Base-by-base conservation (phyloP, 2,113 vertebrate genomes). In the Urocitellus parryii region DNA sequence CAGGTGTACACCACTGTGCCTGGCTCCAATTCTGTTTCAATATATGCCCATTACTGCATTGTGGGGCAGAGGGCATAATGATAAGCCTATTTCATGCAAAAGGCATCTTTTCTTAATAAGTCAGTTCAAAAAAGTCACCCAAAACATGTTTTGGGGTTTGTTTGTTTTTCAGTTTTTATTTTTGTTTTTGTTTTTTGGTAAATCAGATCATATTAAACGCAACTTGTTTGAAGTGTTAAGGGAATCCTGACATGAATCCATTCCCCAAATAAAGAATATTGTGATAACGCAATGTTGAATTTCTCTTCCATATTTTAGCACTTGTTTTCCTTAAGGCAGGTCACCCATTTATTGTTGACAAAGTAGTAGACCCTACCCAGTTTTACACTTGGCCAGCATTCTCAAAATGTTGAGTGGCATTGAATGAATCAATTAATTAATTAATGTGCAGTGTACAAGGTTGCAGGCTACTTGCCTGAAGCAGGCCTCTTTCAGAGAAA, bases 381-480 rank as follows among this genome's bases (percentile, higher is more conserved):
- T 94, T 88, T 96, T 91, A 8, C n/a, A 89, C 13, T 80, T 68
- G 94, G 14, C 77, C 42, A 83, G 10, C 34, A 78, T 81, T 91
- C 79, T 96, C 61, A 53, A 88, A 94, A 90, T 94, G 37, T 25
- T 83, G 27, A 73, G 45, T 91, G 45, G 8, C 9, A 51, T 45
- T 83, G 51, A 88, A 48, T 68, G 34, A 81, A 96, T 93, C 63
- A 93, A 91, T 91, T 56, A 92, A 53, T 68, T 78, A 83, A 73
- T 88, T 82, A 45, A 70, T 91, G 53, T 45, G n/a, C 45, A 78
- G 34, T 53, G 4, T 25, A 68, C 45, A 88, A 73, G 22, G 2
- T 51, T 91, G 29, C 4, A 88, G 76, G 8, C n/a, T 88, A 45
- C 20, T 96, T 73, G 9, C 86, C 67, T 77, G 48, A 32, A 97